Evolutionary conservation across 2,797 vertebrate genomes (phyloP).

Genomic region (Myripristis murdjan): DNA sequence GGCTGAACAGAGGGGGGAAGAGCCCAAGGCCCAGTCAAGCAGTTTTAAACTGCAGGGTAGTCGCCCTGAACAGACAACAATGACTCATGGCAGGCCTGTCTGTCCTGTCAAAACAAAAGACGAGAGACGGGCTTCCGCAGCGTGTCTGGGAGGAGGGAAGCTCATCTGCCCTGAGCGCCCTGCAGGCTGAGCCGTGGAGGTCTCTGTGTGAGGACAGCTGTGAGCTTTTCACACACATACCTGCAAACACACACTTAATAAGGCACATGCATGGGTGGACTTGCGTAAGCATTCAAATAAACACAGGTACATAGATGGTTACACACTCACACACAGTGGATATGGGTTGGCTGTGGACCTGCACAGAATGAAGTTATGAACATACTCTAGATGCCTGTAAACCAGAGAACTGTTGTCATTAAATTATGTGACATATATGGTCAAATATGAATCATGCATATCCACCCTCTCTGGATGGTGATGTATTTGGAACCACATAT

Average conservation of each 20-base stretch:
- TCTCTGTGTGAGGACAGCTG: neutral
- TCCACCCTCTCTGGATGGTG: too few relatives aligned
- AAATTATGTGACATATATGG: too few relatives aligned
- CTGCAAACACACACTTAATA: neutral
- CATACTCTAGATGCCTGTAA: too few relatives aligned
- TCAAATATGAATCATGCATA: too few relatives aligned
- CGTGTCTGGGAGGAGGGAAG: slow-evolving; percentile 15
- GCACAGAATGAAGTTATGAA: too few relatives aligned
- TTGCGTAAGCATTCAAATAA: neutral
- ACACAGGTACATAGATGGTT: neutral
- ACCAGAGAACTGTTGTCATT: too few relatives aligned
- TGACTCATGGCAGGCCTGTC: slow-evolving; percentile 26
- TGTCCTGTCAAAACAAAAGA: slow-evolving; percentile 59
- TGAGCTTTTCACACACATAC: neutral
- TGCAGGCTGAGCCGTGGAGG: slow-evolving; percentile 15
- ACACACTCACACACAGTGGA: neutral
- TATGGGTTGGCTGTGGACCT: too few relatives aligned
- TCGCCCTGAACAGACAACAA: slow-evolving; percentile 54
- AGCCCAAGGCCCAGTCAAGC: slow-evolving; percentile 29
- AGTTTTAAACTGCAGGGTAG: slow-evolving; percentile 39
- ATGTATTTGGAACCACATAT: too few relatives aligned
- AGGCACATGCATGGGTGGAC: neutral
- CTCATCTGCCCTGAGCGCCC: slow-evolving; percentile 7
- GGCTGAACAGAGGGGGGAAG: slow-evolving; percentile 16
- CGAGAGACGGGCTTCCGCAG: slow-evolving; percentile 11